Conservation (phyloP, 2,113 vertebrate genomes). For the Megaceryle maxima region DNA sequence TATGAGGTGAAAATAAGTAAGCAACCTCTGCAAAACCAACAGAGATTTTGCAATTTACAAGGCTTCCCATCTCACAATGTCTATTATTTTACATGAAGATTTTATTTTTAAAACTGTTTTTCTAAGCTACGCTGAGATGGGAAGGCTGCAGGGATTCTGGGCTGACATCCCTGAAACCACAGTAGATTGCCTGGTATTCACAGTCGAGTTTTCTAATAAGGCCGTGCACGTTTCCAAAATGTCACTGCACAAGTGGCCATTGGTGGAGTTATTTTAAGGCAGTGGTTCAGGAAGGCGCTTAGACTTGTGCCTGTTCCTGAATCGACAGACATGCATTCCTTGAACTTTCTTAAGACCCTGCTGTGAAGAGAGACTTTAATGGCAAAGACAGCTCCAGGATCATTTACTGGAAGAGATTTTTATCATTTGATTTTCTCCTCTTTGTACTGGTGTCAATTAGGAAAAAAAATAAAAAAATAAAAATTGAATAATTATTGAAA, state of each 20-base stretch:
- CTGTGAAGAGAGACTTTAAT: constrained; percentile 26
- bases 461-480: neutral
- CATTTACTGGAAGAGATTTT: constrained; percentile 20
- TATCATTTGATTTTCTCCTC: neutral
- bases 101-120: neutral
- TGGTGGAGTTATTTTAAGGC: constrained; percentile 20
- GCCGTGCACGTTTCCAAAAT: neutral
- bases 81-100: neutral
- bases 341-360: constrained; percentile 5
- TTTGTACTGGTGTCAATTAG: neutral
- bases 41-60: neutral
- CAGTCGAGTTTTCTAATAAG: neutral
- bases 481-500: neutral
- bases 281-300: neutral
- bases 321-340: neutral
- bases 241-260: constrained; percentile 24
- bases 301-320: neutral
- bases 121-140: neutral
- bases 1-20: constrained; percentile 40
- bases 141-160: neutral
- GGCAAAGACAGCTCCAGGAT: constrained; percentile 5
- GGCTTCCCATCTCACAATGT: neutral
- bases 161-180: neutral
- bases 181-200: constrained; percentile 1
- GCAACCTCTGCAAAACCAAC: neutral